Evolutionary conservation across 35 echinoderm and acorn worm genomes (phyloP).

Genomic region (Patiria miniata): DNA sequence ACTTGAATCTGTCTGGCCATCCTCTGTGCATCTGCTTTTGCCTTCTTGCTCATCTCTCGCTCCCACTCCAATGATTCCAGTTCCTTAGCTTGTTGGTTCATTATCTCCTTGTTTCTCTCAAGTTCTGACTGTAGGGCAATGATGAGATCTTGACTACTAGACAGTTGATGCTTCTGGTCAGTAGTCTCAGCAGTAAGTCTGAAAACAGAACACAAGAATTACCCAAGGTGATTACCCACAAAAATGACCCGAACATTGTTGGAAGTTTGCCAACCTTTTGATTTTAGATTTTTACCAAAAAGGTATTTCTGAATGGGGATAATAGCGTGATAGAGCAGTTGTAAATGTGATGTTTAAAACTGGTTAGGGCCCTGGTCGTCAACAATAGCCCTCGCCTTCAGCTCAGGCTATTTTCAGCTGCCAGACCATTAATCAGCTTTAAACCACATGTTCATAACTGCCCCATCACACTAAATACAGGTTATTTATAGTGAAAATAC

Average conservation of each 20-base stretch:
- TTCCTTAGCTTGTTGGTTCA: conserved; percentile 17
- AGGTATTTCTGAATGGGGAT: too few species aligned
- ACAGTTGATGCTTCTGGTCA: neutral
- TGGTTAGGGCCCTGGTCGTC: too few species aligned
- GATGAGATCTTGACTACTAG: neutral
- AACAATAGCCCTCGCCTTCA: too few species aligned
- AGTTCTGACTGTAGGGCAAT: neutral
- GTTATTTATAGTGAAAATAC: too few species aligned
- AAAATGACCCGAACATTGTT: neutral
- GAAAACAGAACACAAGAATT: neutral
- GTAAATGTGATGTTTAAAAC: too few species aligned
- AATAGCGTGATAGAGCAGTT: too few species aligned
- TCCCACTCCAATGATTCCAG: conserved; percentile 19
- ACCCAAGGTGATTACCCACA: neutral
- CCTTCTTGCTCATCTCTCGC: conserved; percentile 20
- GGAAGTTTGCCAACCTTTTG: too few species aligned
- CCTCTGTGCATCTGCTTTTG: neutral
- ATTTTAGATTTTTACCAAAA: too few species aligned
- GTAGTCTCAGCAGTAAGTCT: neutral
- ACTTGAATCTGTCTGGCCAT: neutral
- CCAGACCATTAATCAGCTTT: too few species aligned
- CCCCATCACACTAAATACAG: too few species aligned
- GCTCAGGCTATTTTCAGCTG: too few species aligned
- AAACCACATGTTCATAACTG: too few species aligned
- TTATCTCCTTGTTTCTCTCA: conserved; percentile 1